Base-by-base conservation (phyloP, 2,797 vertebrate species). In the Sorex maritimensis region DNA sequence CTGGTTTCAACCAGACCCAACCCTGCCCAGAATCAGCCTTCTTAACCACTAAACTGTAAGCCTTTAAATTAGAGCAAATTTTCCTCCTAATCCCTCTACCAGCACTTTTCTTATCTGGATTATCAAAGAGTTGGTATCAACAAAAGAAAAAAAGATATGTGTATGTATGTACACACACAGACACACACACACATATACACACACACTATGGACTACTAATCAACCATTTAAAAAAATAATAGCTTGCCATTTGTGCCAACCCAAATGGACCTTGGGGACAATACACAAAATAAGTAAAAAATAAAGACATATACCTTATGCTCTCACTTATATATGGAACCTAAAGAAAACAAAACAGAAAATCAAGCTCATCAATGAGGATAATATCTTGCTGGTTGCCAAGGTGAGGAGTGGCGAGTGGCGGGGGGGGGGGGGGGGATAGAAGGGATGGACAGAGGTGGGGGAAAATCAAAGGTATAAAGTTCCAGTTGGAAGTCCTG, bases 71-170 rank as follows among this genome's bases (percentile, higher is more conserved):
- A 90, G 38, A 81, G 68, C 5, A 73, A 24, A 15, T 80, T 71
- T 77, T 92, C 74, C 24, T 63, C 58, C 30, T 84, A 74, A 81
- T 87, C 72, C 49, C 21, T 88, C 72, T 28, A 17, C 2, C 11
- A 23, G 11, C n/a, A 21, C 15, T 52, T 49, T 55, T 74, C 34
- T 38, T 82, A 19, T 34, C 63, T 55, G 15, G 55, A 9, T 86
- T 19, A 52, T 26, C 46, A 17, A 52, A 55, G 49, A 52, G n/a
- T 41, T 55, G 58, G 26, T 19, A 28, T 67, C 58, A 19, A 34
- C 34, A 34, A 34, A 34, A 34, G 34, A 34, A 34, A 34, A 34
- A 34, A 34, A 34, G 34, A 34, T 34, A 34, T 34, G 19, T 58
- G 55, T 19, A 28, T 67, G 23, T 10, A 26, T 10, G 10, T 28